A percentile compares a stretch with the other conserved stretches of the same genome.
phyloP scores from a whole-genome alignment of 2,888 invertebrate genomes.

The Entomobrya proxima region DNA sequence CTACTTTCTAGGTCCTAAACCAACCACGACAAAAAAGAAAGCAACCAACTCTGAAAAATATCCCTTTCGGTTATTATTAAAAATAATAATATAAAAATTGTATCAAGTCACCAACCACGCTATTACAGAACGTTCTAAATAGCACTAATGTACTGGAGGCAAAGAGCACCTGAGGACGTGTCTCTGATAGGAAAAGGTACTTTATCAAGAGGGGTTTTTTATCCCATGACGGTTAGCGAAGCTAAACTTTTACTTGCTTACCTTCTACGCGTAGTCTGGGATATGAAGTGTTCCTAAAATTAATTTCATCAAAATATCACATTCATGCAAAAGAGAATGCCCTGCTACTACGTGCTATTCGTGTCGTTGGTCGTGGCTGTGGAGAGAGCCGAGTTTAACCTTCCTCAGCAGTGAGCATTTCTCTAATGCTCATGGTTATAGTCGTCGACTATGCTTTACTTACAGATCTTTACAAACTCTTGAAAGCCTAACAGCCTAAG shows the following conservation, averaged over 20 bases:
- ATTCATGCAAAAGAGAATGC: conserved; percentile 7
- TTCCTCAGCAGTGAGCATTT: too few species aligned
- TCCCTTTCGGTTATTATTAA: not conserved
- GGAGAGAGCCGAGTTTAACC: not conserved
- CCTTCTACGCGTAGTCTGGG: not conserved
- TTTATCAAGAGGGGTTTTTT: conserved; percentile 3
- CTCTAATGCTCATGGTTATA: too few species aligned
- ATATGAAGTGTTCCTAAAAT: conserved; percentile 54
- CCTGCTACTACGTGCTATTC: not conserved
- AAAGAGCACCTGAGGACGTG: not conserved
- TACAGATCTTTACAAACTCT: too few species aligned
- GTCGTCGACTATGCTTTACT: too few species aligned
- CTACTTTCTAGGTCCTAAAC: too few species aligned
- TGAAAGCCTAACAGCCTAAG: too few species aligned
- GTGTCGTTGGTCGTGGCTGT: not conserved
- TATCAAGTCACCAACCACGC: too few species aligned
- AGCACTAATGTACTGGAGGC: not conserved
- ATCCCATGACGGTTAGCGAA: too few species aligned
- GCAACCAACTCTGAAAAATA: not conserved
- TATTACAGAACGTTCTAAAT: not conserved
- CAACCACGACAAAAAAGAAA: too few species aligned
- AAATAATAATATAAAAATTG: conserved; percentile 6
- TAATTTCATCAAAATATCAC: conserved; percentile 58
- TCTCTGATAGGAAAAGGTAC: not conserved
- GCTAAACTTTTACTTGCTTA: not conserved